A percentile compares a stretch with the other conserved stretches of the same genome.
Conservation (phyloP, 2,888 invertebrate species). For the Polyploca ridens region DNA sequence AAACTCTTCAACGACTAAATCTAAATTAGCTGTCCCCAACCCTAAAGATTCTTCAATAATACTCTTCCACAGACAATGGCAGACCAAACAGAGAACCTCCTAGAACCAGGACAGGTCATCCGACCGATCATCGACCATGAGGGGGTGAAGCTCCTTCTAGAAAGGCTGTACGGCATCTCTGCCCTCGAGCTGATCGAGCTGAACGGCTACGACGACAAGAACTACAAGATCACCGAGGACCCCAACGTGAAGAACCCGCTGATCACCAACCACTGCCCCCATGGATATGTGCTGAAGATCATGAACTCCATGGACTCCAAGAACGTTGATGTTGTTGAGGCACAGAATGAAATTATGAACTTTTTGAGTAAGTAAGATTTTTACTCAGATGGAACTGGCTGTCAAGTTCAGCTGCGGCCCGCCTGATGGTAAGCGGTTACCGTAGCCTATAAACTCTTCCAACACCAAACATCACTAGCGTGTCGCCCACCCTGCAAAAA, state of each 20-base stretch:
- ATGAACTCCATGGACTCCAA: constrained; percentile 92
- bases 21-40: too few relatives aligned
- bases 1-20: too few relatives aligned
- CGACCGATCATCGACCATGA: constrained; percentile 83
- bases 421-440: too few relatives aligned
- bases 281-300: constrained; percentile 92
- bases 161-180: constrained; percentile 86
- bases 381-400: too few relatives aligned
- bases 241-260: constrained; percentile 85
- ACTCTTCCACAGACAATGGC: constrained; percentile 45
- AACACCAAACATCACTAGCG: too few relatives aligned
- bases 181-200: constrained; percentile 85
- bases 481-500: too few relatives aligned
- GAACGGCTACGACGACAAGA: constrained; percentile 92
- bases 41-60: background rate
- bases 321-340: constrained; percentile 87
- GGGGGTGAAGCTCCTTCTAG: constrained; percentile 78
- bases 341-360: constrained; percentile 89
- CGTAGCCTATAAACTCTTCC: too few relatives aligned
- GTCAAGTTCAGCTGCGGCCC: too few relatives aligned
- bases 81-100: constrained; percentile 30
- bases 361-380: constrained; percentile 85
- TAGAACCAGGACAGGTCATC: constrained; percentile 84
- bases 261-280: constrained; percentile 77
- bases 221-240: constrained; percentile 87